phyloP scores from a whole-genome alignment of 2,888 invertebrate genomes.

The Pristionchus arcanus region DNA sequence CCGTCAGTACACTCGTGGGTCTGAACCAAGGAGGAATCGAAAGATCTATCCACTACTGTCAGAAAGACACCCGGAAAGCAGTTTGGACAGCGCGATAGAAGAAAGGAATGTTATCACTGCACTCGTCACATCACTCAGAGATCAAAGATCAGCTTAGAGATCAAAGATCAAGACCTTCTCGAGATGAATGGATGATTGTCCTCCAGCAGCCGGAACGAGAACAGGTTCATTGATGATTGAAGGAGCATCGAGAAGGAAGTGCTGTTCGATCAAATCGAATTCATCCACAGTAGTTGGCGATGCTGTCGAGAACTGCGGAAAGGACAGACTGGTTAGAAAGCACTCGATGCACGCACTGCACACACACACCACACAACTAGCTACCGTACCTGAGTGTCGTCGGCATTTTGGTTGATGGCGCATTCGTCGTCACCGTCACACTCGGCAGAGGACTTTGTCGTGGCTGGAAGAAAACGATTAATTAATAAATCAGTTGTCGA shows the following conservation, averaged over 20 bases:
- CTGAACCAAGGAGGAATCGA: conserved; percentile 40
- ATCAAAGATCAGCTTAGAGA: too few relatives aligned
- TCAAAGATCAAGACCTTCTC: conserved; percentile 42
- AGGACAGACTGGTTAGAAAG: background rate
- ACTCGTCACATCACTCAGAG: conserved; percentile 6
- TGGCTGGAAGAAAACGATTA: conserved; percentile 9
- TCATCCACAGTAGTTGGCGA: background rate
- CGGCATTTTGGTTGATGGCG: background rate
- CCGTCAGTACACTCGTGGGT: background rate
- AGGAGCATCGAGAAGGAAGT: conserved; percentile 14
- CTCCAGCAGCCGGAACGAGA: conserved; percentile 4
- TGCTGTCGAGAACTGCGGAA: background rate
- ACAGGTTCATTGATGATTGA: conserved; percentile 14
- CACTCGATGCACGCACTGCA: conserved; percentile 28
- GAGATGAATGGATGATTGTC: background rate
- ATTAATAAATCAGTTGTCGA: background rate
- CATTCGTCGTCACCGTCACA: conserved; percentile 6
- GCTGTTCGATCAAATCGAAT: conserved; percentile 18
- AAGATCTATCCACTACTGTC: background rate
- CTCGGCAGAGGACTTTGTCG: background rate
- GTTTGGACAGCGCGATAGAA: background rate
- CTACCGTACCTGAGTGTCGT: conserved; percentile 30
- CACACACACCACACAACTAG: conserved; percentile 29
- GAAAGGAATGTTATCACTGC: conserved; percentile 2
- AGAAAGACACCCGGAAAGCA: conserved; percentile 11